Evolutionary conservation across 35 echinoderm and acorn worm species (phyloP).

Genomic region (Heliocidaris erythrogramma): DNA sequence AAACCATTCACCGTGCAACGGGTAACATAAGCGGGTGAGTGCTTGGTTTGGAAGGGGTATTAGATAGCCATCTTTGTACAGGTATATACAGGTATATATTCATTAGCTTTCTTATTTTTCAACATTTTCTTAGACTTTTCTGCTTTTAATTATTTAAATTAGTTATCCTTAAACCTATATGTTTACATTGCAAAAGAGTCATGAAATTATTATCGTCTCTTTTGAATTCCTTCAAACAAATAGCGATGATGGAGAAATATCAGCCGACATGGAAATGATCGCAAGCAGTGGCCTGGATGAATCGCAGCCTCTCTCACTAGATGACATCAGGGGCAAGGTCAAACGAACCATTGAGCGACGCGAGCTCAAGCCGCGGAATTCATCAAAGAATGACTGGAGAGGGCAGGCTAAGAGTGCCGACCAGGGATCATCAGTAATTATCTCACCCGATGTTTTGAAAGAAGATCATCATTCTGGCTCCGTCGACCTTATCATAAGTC

Average conservation of each 20-base stretch:
- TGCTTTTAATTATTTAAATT: no score
- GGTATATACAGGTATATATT: no score
- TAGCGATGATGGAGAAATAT: constrained; percentile 28
- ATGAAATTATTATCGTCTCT: not conserved
- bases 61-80: no score
- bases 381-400: not conserved
- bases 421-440: not conserved
- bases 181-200: no score
- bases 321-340: not conserved
- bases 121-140: no score
- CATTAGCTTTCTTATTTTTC: no score
- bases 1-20: no score
- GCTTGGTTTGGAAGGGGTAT: no score
- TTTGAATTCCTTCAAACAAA: not conserved
- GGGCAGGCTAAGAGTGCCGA: not conserved
- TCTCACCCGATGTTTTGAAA: not conserved
- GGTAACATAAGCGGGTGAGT: no score
- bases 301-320: constrained; percentile 21
- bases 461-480: not conserved
- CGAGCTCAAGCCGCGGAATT: not conserved
- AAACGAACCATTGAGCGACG: not conserved
- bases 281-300: not conserved
- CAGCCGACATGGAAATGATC: not conserved
- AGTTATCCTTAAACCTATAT: not conserved
- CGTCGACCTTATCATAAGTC: not conserved